Conservation (phyloP, 2,797 vertebrate genomes). For the Garrulus glandarius region DNA sequence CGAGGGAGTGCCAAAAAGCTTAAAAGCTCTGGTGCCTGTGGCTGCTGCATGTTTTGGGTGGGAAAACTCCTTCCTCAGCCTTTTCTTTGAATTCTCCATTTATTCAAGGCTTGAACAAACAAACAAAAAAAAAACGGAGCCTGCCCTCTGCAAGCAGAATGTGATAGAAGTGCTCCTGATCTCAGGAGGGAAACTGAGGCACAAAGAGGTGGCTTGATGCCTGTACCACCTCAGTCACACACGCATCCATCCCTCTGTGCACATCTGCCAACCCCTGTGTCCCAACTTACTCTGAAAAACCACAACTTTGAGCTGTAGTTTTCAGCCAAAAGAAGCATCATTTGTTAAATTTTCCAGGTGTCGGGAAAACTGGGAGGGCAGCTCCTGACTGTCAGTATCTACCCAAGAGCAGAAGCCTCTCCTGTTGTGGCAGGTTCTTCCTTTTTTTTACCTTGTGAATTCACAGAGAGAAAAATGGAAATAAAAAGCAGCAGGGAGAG, state of each 20-base stretch:
- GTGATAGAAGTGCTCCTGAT: background rate
- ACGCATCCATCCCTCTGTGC: rapidly evolving
- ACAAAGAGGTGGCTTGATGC: background rate
- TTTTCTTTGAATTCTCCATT: background rate
- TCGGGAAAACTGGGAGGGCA: background rate
- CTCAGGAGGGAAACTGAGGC: background rate
- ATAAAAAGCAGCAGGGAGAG: slow-evolving; percentile 34
- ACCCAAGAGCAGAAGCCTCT: background rate
- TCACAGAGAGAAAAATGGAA: slow-evolving; percentile 14
- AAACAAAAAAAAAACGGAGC: background rate
- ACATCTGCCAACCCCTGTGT: rapidly evolving
- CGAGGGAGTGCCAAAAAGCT: background rate
- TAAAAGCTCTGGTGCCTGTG: background rate
- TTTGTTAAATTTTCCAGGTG: background rate
- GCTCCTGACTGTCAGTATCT: background rate
- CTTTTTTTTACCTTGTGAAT: background rate
- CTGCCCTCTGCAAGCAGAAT: background rate
- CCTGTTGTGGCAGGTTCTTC: background rate
- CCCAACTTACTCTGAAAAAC: rapidly evolving
- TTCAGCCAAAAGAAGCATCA: background rate
- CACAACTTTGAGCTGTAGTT: background rate
- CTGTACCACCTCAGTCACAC: background rate
- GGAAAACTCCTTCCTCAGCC: background rate
- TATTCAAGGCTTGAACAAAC: background rate
- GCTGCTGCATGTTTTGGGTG: background rate